Conservation (phyloP, 2,888 invertebrate genomes). For the Eudasyphora cyanicolor region DNA sequence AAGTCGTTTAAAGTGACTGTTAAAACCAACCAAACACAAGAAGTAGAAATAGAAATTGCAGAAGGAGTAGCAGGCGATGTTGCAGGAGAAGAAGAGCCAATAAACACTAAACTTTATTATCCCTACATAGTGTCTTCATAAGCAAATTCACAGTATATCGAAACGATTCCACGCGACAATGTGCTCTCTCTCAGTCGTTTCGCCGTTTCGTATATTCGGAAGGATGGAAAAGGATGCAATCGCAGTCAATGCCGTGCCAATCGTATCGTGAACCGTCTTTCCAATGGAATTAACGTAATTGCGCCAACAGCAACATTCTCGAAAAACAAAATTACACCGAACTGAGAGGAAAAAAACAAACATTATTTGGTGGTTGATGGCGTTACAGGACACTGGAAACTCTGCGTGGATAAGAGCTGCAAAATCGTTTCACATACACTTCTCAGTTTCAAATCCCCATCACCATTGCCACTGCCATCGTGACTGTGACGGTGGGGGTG, state of each 20-base stretch:
- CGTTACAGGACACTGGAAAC: background rate
- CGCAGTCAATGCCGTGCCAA: slow-evolving; percentile 8
- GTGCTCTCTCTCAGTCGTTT: too few relatives aligned
- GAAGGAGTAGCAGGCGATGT: too few relatives aligned
- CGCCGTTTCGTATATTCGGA: too few relatives aligned
- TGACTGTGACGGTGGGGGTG: background rate
- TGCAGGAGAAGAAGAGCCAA: too few relatives aligned
- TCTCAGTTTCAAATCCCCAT: slow-evolving; percentile 7
- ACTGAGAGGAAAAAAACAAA: too few relatives aligned
- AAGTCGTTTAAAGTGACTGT: slow-evolving; percentile 54
- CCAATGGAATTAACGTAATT: slow-evolving; percentile 52
- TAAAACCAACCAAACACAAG: slow-evolving; percentile 33
- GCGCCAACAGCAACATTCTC: slow-evolving; percentile 51
- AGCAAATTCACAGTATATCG: slow-evolving; percentile 45
- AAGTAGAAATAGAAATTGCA: too few relatives aligned
- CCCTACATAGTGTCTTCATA: slow-evolving; percentile 48
- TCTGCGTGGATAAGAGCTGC: background rate
- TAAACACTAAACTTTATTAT: slow-evolving; percentile 58
- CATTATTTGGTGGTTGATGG: background rate
- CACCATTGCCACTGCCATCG: too few relatives aligned
- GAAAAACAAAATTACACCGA: too few relatives aligned
- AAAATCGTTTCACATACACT: background rate
- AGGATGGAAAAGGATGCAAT: slow-evolving; percentile 32
- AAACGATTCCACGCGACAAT: background rate
- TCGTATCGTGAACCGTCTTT: slow-evolving; percentile 32